Evolutionary conservation across 2,113 vertebrate species (phyloP).

Genomic region (Podocnemis expansa): DNA sequence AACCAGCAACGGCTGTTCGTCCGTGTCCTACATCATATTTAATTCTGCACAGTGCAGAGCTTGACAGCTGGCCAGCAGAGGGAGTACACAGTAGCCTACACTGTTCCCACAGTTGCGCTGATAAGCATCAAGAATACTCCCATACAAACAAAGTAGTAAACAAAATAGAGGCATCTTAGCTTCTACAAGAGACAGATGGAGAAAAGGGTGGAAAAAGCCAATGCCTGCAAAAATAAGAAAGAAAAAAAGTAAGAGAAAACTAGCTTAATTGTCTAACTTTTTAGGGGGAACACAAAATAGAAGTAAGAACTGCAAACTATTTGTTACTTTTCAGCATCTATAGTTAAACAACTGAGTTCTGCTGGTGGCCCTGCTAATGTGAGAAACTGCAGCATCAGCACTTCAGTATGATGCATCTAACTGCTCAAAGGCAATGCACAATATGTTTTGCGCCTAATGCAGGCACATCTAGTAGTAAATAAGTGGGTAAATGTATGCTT

Average conservation of each 20-base stretch:
- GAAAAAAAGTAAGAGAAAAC: background rate
- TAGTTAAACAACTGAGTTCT: background rate
- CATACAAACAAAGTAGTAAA: background rate
- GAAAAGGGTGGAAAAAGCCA: background rate
- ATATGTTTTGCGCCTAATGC: background rate
- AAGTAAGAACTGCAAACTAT: background rate
- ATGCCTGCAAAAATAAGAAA: rapidly evolving
- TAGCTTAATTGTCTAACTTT: background rate
- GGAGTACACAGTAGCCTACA: background rate
- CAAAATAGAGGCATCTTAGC: background rate
- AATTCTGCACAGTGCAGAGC: background rate
- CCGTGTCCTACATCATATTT: background rate
- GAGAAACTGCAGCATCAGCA: background rate
- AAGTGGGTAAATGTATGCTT: background rate
- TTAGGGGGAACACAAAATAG: background rate
- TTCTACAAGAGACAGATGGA: background rate
- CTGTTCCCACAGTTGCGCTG: rapidly evolving
- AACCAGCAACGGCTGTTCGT: background rate
- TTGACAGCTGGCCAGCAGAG: background rate
- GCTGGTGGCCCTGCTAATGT: background rate
- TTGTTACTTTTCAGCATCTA: rapidly evolving
- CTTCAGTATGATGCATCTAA: background rate
- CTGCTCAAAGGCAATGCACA: background rate
- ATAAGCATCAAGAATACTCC: background rate
- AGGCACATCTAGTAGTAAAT: background rate